Base-by-base conservation (phyloP, 2,113 vertebrate genomes). In the Saccopteryx leptura region DNA sequence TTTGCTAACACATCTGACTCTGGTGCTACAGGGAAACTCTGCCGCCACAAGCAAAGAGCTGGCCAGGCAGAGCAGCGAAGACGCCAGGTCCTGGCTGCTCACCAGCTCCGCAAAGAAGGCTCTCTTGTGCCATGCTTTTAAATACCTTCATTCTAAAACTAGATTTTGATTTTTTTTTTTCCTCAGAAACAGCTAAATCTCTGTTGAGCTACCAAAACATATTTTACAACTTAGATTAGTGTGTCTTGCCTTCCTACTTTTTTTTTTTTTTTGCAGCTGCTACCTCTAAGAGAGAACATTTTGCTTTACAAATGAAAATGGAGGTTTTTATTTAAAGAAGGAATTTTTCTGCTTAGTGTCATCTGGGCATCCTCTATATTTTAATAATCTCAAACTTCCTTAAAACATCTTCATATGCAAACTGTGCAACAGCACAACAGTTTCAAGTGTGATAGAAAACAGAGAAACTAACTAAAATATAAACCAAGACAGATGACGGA, bases 111-210 rank as follows among this genome's bases (percentile, higher is more conserved):
- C 50, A 97, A 97, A 97, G 74, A 97, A 96, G 89, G 4, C 24
- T 90, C 24, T 23, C n/a, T 71, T 68, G 58, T 2, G 17, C 60
- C 21, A 46, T 50, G 93, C 48, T 98, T 97, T 97, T 90, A 96
- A 97, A 98, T 79, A 90, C 28, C 19, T 96, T 95, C 48, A 89
- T 96, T 98, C 97, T 88, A 74, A 97, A 97, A 98, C 94, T 90
- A 90, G 65, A 91, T 95, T 97, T 97, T 96, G 33, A 94, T 95
- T 97, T 96, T 98, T 93, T 93, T 95, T 69, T 66, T 4, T 1
- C 23, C 19, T 96, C 90, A 92, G 76, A 95, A 98, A 95, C 63
- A 98, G 90, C 63, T 68, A 97, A 95, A 96, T 68, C 52, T 96
- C 90, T 96, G 24, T 89, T 93, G 54, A 98, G 90, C 33, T 95